Conservation (phyloP, 2,888 invertebrate genomes). For the Zele albiditarsus region DNA sequence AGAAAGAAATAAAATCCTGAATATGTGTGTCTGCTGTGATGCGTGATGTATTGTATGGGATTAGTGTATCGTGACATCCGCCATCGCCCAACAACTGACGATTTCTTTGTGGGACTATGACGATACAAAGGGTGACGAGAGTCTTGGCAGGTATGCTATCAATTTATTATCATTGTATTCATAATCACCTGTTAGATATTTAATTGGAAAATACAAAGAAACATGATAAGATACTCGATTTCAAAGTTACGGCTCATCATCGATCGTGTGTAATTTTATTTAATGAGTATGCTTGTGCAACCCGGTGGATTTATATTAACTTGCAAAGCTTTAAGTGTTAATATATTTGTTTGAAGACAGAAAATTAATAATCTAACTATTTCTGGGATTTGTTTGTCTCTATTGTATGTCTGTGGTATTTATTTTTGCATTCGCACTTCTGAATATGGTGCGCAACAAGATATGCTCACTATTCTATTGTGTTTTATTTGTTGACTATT, state of each 20-base stretch:
- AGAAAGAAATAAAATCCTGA: not conserved
- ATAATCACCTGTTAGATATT: not conserved
- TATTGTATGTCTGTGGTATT: not conserved
- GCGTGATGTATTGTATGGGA: conserved; percentile 70
- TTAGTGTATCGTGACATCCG: conserved; percentile 71
- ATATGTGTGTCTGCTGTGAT: conserved; percentile 66
- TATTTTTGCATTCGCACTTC: not conserved
- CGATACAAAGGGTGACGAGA: conserved; percentile 88
- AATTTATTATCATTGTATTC: conserved; percentile 17
- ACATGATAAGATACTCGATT: not conserved
- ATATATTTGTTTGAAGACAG: not conserved
- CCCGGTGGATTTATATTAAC: conserved; percentile 3
- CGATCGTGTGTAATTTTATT: not conserved
- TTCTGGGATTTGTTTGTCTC: not conserved
- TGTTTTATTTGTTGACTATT: not conserved
- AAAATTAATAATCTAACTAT: not conserved
- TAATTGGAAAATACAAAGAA: not conserved
- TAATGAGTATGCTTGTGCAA: not conserved
- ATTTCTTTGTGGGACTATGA: conserved; percentile 91
- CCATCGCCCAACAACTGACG: conserved; percentile 83
- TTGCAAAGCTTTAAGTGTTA: conserved; percentile 14
- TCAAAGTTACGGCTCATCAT: not conserved
- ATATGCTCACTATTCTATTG: not conserved
- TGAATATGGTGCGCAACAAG: not conserved
- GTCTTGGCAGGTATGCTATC: conserved; percentile 86